These are phyloP conservation scores for Clostera curtula DNA, from an alignment of 2,888 invertebrate genomes.

Conservation along the genomic window DNA sequence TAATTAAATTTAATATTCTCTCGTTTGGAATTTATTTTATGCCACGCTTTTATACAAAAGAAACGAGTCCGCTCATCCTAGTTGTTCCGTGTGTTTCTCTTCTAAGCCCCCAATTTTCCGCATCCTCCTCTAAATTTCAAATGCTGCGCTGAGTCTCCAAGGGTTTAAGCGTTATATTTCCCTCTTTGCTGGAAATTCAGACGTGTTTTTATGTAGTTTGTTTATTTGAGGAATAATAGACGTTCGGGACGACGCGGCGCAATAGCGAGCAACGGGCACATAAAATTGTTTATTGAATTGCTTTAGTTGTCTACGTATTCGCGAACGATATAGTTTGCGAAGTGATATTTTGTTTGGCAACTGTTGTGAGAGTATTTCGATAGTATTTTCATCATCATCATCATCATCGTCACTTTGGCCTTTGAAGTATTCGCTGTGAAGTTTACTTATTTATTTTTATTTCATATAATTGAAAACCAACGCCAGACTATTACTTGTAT, in stretches of 20 bases:
- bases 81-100: conserved; percentile 22
- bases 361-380: background rate
- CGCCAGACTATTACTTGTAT: too few relatives aligned
- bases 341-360: background rate
- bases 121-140: conserved; percentile 46
- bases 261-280: background rate
- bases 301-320: conserved; percentile 1
- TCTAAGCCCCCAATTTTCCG: conserved; percentile 30
- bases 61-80: conserved; percentile 3
- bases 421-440: background rate
- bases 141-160: conserved; percentile 38
- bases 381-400: background rate
- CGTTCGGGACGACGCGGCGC: background rate
- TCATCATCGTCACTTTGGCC: background rate
- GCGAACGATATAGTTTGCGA: background rate
- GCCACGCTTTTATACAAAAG: background rate
- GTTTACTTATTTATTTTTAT: too few relatives aligned
- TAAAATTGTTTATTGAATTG: background rate
- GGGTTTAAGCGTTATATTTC: conserved; percentile 40
- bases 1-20: too few relatives aligned
- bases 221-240: conserved; percentile 21
- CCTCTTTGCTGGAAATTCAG: conserved; percentile 26
- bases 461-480: too few relatives aligned
- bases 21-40: too few relatives aligned
- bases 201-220: conserved; percentile 25